Evolutionary conservation across 2,797 vertebrate genomes (phyloP).

Genomic region (Muraenolepis orangiensis): DNA sequence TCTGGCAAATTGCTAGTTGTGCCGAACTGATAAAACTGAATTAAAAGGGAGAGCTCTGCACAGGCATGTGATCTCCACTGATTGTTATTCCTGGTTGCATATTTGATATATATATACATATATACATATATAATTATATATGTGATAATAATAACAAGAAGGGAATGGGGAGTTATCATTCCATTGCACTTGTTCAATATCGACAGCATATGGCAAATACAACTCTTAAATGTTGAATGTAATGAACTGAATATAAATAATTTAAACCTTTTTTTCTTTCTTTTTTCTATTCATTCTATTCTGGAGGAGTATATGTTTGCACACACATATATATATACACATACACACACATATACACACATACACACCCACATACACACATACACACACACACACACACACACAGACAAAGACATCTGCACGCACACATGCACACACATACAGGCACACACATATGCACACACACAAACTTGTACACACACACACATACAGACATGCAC

Average conservation of each 20-base stretch:
- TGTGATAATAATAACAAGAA: too few relatives aligned
- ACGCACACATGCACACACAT: too few relatives aligned
- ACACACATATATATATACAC: neutral
- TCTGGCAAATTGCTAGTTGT: neutral
- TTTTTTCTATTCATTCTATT: neutral
- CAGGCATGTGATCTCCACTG: neutral
- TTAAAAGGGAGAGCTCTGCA: neutral
- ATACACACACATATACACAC: neutral
- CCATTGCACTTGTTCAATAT: too few relatives aligned
- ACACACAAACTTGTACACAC: neutral
- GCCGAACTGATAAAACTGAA: neutral
- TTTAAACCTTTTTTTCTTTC: too few relatives aligned
- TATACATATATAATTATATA: too few relatives aligned
- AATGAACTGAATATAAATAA: neutral
- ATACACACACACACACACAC: neutral
- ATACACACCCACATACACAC: neutral
- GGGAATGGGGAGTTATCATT: too few relatives aligned
- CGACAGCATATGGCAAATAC: too few relatives aligned
- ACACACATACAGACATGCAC: too few relatives aligned
- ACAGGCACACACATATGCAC: neutral
- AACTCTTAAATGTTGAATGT: too few relatives aligned
- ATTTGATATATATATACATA: neutral
- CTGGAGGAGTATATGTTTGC: neutral
- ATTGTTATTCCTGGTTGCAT: neutral
- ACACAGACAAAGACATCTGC: neutral